Percentiles rank a stretch among this genome's conserved stretches.
Conservation (phyloP, 2,797 vertebrate species). For the Ispidina lecontei region DNA sequence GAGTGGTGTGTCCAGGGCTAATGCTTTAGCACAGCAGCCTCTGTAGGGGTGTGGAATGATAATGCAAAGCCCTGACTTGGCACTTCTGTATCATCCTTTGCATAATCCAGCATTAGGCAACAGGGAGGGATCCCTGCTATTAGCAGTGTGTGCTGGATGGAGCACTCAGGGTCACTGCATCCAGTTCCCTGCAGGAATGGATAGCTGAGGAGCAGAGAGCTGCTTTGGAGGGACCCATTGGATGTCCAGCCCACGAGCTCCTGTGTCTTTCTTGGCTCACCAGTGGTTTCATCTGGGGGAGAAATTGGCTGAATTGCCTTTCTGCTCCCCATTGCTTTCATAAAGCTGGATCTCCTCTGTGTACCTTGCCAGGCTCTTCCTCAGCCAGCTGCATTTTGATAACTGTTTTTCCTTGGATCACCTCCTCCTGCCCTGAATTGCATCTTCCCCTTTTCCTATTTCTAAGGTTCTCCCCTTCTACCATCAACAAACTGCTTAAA, state of each 20-base stretch:
- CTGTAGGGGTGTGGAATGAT: conserved; percentile 1
- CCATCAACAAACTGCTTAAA: neutral
- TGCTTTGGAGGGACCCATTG: neutral
- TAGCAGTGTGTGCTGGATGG: neutral
- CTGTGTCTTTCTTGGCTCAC: neutral
- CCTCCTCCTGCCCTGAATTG: neutral
- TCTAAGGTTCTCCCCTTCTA: neutral
- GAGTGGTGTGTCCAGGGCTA: neutral
- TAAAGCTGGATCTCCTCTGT: neutral
- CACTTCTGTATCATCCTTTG: conserved; percentile 5
- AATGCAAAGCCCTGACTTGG: conserved; percentile 44
- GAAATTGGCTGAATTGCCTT: neutral
- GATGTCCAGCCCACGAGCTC: neutral
- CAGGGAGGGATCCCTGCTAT: conserved; percentile 21
- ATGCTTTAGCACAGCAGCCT: neutral
- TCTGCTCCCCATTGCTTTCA: neutral
- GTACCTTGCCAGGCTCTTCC: neutral
- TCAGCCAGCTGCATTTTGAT: neutral
- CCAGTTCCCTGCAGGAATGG: neutral
- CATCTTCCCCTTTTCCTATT: neutral
- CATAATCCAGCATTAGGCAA: conserved; percentile 33
- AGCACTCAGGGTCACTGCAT: neutral
- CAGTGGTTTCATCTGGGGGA: neutral
- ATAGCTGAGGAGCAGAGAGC: neutral
- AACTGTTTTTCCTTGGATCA: neutral